Conservation (phyloP, 1,140 invertebrate species). For the Thalassaphorura encarpata region DNA sequence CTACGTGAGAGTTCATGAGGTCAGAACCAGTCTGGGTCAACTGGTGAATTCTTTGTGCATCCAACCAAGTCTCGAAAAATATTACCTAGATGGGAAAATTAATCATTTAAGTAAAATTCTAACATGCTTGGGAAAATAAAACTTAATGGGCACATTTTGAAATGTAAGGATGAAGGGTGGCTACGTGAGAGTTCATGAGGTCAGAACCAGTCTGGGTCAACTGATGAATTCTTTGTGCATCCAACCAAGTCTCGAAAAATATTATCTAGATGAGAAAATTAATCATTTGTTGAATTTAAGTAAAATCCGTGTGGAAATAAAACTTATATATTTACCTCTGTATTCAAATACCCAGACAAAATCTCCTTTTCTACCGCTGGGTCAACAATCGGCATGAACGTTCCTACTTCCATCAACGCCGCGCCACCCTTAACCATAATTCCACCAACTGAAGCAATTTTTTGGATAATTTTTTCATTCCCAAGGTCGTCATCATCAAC, state of each 20-base stretch:
- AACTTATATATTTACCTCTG: conserved; percentile 15
- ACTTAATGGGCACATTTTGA: conserved; percentile 35
- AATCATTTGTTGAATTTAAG: too few species aligned
- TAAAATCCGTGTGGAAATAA: background rate
- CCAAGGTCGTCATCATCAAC: background rate
- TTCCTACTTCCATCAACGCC: conserved; percentile 8
- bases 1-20: background rate
- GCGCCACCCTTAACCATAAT: conserved; percentile 7
- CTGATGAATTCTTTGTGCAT: conserved; percentile 11
- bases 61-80: conserved; percentile 18
- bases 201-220: conserved; percentile 15
- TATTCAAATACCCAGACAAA: conserved; percentile 9
- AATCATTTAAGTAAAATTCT: background rate
- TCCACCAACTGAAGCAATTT: conserved; percentile 5
- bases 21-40: conserved; percentile 15
- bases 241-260: conserved; percentile 18
- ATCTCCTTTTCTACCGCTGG: conserved; percentile 30
- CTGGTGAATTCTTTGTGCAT: conserved; percentile 10
- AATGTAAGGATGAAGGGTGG: conserved; percentile 35
- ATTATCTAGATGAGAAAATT: conserved; percentile 11
- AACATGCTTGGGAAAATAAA: too few species aligned
- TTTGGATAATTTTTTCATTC: background rate
- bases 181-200: background rate
- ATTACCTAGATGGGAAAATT: conserved; percentile 16
- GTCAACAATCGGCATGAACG: conserved; percentile 21